Conservation (phyloP, 2,888 invertebrate genomes). For the Coleophora flavipennella region DNA sequence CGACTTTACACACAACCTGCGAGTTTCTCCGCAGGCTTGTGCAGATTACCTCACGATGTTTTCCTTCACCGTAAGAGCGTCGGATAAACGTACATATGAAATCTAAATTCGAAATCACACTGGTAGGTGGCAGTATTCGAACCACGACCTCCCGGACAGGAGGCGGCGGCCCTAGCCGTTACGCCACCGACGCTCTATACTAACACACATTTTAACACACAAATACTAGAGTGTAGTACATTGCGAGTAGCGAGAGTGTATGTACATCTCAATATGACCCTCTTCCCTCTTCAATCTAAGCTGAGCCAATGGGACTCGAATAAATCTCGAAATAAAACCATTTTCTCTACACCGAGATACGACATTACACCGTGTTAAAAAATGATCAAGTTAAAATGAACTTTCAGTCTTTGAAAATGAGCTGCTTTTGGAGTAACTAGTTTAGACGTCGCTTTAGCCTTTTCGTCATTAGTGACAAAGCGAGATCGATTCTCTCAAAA, state of each 20-base stretch:
- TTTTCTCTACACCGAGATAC: conserved; percentile 48
- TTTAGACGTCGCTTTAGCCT: conserved; percentile 23
- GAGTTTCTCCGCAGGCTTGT: too few species aligned
- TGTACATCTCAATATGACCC: conserved; percentile 4
- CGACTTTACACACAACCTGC: too few species aligned
- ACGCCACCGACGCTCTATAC: too few species aligned
- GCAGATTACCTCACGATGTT: too few species aligned
- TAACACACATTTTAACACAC: too few species aligned
- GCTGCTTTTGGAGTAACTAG: conserved; percentile 18
- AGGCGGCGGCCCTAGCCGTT: too few species aligned
- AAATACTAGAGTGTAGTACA: not conserved
- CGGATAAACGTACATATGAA: too few species aligned
- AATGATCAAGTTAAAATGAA: conserved; percentile 17
- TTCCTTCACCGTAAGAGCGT: too few species aligned
- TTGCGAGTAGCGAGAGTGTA: not conserved
- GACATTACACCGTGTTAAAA: conserved; percentile 39
- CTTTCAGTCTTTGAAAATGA: conserved; percentile 11
- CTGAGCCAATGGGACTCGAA: conserved; percentile 42
- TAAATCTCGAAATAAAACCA: conserved; percentile 41
- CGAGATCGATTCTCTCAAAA: conserved; percentile 69
- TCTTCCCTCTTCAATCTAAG: conserved; percentile 22
- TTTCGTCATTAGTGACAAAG: conserved; percentile 27
- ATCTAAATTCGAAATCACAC: too few species aligned
- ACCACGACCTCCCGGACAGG: too few species aligned
- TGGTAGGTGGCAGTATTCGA: too few species aligned